phyloP scores from a whole-genome alignment of 1,140 invertebrate genomes.

The Solenopsis fugax region DNA sequence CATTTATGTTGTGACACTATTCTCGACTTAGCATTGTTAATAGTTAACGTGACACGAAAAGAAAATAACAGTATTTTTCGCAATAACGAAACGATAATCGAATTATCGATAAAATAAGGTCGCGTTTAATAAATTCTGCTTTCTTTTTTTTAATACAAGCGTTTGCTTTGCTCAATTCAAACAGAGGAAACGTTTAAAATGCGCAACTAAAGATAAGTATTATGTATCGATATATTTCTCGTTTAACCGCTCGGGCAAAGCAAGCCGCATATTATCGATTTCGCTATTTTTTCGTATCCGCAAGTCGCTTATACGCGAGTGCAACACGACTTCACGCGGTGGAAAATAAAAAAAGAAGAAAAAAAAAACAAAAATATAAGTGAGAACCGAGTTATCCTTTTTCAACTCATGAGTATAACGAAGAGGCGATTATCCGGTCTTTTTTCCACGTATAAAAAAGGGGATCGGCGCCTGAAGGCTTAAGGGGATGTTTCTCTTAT shows the following conservation, averaged over 20 bases:
- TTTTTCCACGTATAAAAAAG: constrained; percentile 24
- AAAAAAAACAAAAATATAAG: neutral
- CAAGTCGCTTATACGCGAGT: constrained; percentile 3
- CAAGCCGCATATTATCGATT: neutral
- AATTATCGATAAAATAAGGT: neutral
- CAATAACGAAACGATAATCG: neutral
- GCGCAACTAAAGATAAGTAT: neutral
- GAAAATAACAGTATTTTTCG: neutral
- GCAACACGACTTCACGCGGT: neutral
- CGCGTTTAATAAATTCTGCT: neutral
- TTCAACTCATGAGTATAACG: constrained; percentile 43
- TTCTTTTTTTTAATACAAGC: neutral
- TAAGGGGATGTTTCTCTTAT: constrained; percentile 32
- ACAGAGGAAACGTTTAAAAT: neutral
- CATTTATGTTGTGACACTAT: neutral
- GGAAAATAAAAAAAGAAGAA: neutral
- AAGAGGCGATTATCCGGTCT: constrained; percentile 34
- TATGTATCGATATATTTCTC: constrained; percentile 20
- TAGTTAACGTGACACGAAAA: neutral
- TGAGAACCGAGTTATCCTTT: constrained; percentile 18
- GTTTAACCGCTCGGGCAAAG: neutral
- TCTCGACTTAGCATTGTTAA: neutral
- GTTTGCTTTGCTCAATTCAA: neutral
- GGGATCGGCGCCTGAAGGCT: constrained; percentile 21
- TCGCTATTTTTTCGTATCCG: neutral